Percentiles rank a stretch among this genome's conserved stretches.
Evolutionary conservation across 2,113 vertebrate species (phyloP).

Genomic region (Cyphomyrus plagiostoma): DNA sequence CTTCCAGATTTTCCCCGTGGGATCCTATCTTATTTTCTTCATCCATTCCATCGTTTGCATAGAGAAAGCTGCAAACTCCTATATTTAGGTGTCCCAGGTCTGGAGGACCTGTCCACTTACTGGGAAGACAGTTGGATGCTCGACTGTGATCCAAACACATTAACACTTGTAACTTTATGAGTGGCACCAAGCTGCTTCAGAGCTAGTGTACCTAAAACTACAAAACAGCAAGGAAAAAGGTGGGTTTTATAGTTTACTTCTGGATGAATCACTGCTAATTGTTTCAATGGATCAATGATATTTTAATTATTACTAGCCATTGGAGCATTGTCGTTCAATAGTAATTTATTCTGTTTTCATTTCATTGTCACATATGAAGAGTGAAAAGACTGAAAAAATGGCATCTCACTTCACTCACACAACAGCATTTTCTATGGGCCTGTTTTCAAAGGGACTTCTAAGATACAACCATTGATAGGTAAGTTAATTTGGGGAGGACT

Average conservation of each 20-base stretch:
- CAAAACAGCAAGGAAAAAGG: background rate
- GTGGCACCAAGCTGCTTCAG: background rate
- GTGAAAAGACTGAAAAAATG: background rate
- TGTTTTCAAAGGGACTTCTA: background rate
- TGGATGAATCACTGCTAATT: background rate
- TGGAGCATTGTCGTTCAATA: conserved; percentile 1
- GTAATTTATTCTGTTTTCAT: conserved; percentile 4
- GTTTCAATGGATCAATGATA: conserved; percentile 1
- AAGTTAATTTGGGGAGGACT: background rate
- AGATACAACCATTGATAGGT: background rate
- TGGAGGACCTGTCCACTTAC: background rate
- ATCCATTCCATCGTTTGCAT: background rate
- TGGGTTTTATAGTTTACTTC: background rate
- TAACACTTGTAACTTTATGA: background rate
- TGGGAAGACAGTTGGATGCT: background rate
- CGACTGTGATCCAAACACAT: background rate
- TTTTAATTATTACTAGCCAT: conserved; percentile 2
- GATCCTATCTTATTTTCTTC: background rate
- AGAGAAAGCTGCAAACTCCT: background rate
- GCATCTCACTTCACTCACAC: background rate
- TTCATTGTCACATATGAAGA: background rate
- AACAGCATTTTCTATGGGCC: background rate
- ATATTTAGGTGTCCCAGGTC: background rate
- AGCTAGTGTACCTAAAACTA: background rate
- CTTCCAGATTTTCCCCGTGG: background rate